Conservation (phyloP, 2,113 vertebrate species). For the Thinocorus orbignyianus region DNA sequence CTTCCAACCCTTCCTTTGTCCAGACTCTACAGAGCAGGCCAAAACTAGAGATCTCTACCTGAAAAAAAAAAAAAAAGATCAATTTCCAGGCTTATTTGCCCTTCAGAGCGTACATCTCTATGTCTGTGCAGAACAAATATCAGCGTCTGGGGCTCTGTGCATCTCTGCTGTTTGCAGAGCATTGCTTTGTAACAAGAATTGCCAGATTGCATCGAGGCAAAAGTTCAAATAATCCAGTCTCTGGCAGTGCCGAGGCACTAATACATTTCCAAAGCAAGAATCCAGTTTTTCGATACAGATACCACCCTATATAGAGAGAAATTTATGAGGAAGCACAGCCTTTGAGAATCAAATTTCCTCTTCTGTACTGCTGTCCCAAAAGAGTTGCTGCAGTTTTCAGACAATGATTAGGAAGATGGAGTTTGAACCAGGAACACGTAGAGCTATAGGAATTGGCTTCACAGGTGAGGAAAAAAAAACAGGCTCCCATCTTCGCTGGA, state of each 20-base stretch:
- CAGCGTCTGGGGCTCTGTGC: neutral
- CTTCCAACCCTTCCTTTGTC: neutral
- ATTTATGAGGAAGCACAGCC: neutral
- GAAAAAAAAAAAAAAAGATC: fast-evolving
- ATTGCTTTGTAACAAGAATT: neutral
- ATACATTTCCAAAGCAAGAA: neutral
- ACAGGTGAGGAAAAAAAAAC: neutral
- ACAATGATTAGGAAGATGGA: neutral
- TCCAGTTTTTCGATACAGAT: neutral
- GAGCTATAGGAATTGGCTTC: neutral
- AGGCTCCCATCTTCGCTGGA: neutral
- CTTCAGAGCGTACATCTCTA: neutral
- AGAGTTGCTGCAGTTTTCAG: neutral
- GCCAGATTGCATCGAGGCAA: neutral
- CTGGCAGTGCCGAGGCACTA: neutral
- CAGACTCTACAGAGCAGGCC: neutral
- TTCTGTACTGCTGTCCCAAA: neutral
- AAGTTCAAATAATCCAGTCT: neutral
- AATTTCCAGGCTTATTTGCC: neutral
- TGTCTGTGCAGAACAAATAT: neutral
- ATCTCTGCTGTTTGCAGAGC: neutral
- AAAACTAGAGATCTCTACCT: too few relatives aligned
- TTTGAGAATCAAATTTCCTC: neutral
- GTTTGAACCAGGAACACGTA: neutral
- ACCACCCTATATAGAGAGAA: neutral